phyloP scores from a whole-genome alignment of 1,140 invertebrate genomes.

The Cyclargus thomasi region DNA sequence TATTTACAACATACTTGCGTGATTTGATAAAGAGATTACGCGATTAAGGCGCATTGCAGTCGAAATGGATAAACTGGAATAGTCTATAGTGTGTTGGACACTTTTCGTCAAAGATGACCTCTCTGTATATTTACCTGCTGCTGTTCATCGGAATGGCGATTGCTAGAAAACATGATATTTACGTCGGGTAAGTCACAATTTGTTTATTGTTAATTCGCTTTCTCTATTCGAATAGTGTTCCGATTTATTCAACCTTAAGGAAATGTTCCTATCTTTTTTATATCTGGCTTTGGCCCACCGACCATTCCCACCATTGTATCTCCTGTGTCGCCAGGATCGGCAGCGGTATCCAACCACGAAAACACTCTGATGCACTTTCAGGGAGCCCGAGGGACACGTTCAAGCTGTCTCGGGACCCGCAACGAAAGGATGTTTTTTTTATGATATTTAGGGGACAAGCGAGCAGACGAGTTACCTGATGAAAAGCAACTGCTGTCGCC shows the following conservation, averaged over 20 bases:
- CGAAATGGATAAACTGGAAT: neutral
- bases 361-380: no score
- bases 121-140: neutral
- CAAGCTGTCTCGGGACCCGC: no score
- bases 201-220: neutral
- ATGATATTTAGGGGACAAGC: no score
- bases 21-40: neutral
- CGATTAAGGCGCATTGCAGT: neutral
- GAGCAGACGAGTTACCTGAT: no score
- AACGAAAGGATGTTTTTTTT: no score
- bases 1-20: neutral
- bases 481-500: no score
- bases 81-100: neutral
- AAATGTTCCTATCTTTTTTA: no score
- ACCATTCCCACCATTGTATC: no score
- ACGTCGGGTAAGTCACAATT: slow-evolving; percentile 26
- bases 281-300: neutral
- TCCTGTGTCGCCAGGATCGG: no score
- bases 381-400: no score
- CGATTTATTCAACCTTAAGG: neutral
- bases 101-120: neutral
- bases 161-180: slow-evolving; percentile 28
- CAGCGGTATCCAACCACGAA: no score
- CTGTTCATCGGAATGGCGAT: slow-evolving; percentile 2
- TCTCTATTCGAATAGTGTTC: neutral